These are phyloP conservation scores for Polydesmus complanatus DNA, from an alignment of 2,888 invertebrate genomes.

Conservation along the genomic window DNA sequence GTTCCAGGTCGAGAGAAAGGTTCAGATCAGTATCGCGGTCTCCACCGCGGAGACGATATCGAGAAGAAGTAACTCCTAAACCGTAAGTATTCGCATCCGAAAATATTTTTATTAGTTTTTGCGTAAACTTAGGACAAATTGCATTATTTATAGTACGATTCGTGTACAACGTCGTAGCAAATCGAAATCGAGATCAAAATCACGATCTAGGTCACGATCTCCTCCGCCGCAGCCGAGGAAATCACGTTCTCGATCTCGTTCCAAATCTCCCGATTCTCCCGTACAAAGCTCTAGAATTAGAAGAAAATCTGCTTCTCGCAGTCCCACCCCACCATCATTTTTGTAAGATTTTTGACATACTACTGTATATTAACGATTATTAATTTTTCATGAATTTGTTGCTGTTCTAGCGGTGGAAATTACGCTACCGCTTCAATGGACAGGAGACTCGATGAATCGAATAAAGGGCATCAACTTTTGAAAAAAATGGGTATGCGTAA, in stretches of 20 bases:
- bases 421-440: constrained; percentile 10
- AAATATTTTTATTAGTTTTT: background rate
- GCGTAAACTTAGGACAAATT: constrained; percentile 2
- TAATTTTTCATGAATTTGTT: constrained; percentile 4
- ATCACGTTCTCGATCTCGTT: constrained; percentile 21
- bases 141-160: background rate
- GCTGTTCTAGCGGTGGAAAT: constrained; percentile 9
- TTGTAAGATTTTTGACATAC: constrained; percentile 40
- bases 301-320: constrained; percentile 29
- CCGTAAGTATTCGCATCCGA: background rate
- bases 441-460: constrained; percentile 52
- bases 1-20: constrained; percentile 16
- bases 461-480: constrained; percentile 93
- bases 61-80: constrained; percentile 20
- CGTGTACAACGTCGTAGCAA: constrained; percentile 4
- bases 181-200: constrained; percentile 28
- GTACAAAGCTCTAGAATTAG: constrained; percentile 17
- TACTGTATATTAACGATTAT: background rate
- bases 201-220: constrained; percentile 16
- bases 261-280: constrained; percentile 21
- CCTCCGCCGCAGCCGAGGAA: constrained; percentile 17
- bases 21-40: constrained; percentile 23
- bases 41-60: constrained; percentile 24
- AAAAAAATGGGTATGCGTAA: constrained; percentile 67
- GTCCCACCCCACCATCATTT: constrained; percentile 58